A percentile compares a stretch with the other conserved stretches of the same genome.
phyloP scores from a whole-genome alignment of 1,140 invertebrate genomes.

The Pinna nobilis region DNA sequence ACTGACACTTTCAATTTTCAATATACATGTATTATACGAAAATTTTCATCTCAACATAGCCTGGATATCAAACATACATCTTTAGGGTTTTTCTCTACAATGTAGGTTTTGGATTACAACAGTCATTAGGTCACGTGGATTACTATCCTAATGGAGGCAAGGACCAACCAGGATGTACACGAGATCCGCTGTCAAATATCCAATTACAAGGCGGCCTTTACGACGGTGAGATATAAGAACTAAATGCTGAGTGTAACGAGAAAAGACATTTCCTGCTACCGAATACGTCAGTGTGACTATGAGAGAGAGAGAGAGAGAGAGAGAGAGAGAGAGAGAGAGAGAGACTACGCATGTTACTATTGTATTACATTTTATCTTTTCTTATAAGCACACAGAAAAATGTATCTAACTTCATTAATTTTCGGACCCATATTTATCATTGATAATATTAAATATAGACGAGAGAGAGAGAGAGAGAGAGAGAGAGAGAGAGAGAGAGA shows the following conservation, averaged over 20 bases:
- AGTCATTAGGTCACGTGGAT: constrained; percentile 54
- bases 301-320: constrained; percentile 5
- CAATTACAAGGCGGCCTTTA: constrained; percentile 8
- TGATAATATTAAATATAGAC: too few species aligned
- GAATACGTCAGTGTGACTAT: too few species aligned
- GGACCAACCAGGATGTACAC: constrained; percentile 56
- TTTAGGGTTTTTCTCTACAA: constrained; percentile 21
- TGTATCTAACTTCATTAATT: too few species aligned
- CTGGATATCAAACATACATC: neutral
- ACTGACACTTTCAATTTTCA: too few species aligned
- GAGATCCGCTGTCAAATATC: constrained; percentile 12
- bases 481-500: too few species aligned
- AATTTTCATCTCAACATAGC: neutral
- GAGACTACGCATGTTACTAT: too few species aligned
- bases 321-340: constrained; percentile 4
- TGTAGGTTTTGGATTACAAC: constrained; percentile 44
- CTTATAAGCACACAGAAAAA: too few species aligned
- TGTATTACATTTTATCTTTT: too few species aligned
- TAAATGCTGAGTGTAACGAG: neutral
- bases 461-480: too few species aligned
- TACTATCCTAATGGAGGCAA: constrained; percentile 60
- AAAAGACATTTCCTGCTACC: too few species aligned
- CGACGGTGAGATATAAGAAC: constrained; percentile 7
- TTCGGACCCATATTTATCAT: neutral
- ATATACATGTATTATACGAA: too few species aligned